Conservation (phyloP, 1,140 invertebrate species). For the Atta colombica region DNA sequence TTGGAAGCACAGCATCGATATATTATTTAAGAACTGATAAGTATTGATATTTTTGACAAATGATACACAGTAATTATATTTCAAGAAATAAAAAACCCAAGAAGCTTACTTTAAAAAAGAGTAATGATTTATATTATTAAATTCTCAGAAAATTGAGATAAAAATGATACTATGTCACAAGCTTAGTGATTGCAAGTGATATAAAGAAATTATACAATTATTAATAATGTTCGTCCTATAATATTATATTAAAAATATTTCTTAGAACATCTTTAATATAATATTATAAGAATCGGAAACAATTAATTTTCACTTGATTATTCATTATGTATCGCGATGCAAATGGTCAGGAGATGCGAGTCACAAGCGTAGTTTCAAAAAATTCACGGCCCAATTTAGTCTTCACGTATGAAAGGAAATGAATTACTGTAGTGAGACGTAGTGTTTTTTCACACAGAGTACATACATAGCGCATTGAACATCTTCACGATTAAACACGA, state of each 20-base stretch:
- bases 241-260: constrained; percentile 17
- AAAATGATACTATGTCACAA: not conserved
- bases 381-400: constrained; percentile 37
- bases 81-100: not conserved
- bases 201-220: not conserved
- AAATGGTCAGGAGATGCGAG: constrained; percentile 15
- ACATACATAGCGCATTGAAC: constrained; percentile 12
- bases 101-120: not conserved
- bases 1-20: not conserved
- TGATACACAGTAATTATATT: not conserved
- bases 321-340: not conserved
- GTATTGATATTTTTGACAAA: not conserved
- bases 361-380: not conserved
- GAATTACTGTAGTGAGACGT: constrained; percentile 70
- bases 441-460: constrained; percentile 65
- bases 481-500: constrained; percentile 16
- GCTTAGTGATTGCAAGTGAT: not conserved
- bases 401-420: constrained; percentile 38
- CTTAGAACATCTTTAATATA: no score
- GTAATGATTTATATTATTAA: not conserved
- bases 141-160: not conserved
- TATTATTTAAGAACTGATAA: not conserved
- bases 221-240: not conserved
- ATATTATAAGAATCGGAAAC: not conserved
- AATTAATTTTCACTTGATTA: constrained; percentile 11